Base-by-base conservation (phyloP, 2,113 vertebrate genomes). In the Dinomys branickii region DNA sequence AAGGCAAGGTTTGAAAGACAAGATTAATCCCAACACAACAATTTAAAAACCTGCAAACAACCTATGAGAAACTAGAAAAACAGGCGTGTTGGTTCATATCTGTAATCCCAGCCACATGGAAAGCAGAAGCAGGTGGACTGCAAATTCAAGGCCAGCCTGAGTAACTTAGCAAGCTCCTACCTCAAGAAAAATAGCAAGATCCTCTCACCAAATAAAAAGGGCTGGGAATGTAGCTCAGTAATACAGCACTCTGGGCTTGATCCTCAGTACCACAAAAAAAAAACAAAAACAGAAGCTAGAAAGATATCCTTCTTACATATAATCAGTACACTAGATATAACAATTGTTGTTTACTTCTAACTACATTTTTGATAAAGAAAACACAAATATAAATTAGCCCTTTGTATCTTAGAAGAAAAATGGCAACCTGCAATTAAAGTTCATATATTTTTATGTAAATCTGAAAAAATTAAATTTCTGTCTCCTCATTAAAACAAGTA, bases 11-110 rank as follows among this genome's bases (percentile, higher is more conserved):
- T 90, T 59, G 58, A 97, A 90, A 69, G 63, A 90, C 30, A 14
- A 96, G 24, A 19, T 24, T 92, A 83, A 95, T 80, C 90, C 54
- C 65, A 94, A 95, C 89, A 19, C 38, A 92, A 97, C 77, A 90
- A 98, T 96, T 88, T 10, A 85, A 98, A 97, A 94, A 97, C 4
- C 75, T 97, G 73, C 41, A 94, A 90, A 94, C 75, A 75, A 95
- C 38, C 93, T 33, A 61, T 47, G 75, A 92, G 61, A 78, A 97
- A 96, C 85, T 88, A 41, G 92, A 97, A 95, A 85, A 96, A 35
- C 2, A 47, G 47, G 7, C 7, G 4, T 54, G 50, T 20, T 54
- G 50, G 77, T 54, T 33, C 30, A 54, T 35, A 54, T 54, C 30
- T 80, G 16, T 80, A 54, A 54, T 80, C 19, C 24, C 50, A 35